phyloP scores from a whole-genome alignment of 2,113 vertebrate species.

The Psettodes erumei region DNA sequence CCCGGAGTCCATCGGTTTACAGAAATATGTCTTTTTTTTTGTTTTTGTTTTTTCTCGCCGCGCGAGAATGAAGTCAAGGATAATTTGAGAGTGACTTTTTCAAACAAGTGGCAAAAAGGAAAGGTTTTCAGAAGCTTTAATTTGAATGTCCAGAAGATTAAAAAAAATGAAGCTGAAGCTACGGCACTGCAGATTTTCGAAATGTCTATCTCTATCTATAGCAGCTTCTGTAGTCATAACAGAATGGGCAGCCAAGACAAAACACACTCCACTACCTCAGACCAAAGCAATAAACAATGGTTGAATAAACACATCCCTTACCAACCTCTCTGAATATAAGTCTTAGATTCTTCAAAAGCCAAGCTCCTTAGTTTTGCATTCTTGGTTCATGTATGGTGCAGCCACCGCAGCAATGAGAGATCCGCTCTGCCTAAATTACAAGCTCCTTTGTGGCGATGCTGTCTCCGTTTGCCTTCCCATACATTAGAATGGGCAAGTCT shows the following conservation, averaged over 20 bases:
- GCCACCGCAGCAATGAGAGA: conserved; percentile 74
- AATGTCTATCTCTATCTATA: conserved; percentile 76
- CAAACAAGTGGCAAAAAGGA: conserved; percentile 51
- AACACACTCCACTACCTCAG: conserved; percentile 78
- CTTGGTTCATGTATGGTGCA: conserved; percentile 73
- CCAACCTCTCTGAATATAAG: conserved; percentile 71
- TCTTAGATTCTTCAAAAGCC: conserved; percentile 74
- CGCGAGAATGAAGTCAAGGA: conserved; percentile 53
- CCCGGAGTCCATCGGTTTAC: conserved; percentile 60
- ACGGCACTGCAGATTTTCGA: conserved; percentile 51
- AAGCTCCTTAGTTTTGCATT: conserved; percentile 70
- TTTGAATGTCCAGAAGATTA: conserved; percentile 65
- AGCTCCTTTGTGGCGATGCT: conserved; percentile 71
- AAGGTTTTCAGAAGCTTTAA: conserved; percentile 62
- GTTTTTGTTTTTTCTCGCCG: no score
- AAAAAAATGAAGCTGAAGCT: conserved; percentile 56
- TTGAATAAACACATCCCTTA: conserved; percentile 79
- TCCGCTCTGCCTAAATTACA: conserved; percentile 78
- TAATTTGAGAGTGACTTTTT: conserved; percentile 70
- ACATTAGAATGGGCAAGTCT: conserved; percentile 59
- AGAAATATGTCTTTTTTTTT: conserved; percentile 47
- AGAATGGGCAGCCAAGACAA: conserved; percentile 78
- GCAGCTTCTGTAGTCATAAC: conserved; percentile 79
- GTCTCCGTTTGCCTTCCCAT: conserved; percentile 73
- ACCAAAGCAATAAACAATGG: conserved; percentile 80